Evolutionary conservation across 2,113 vertebrate genomes (phyloP).

Genomic region (Morone saxatilis): DNA sequence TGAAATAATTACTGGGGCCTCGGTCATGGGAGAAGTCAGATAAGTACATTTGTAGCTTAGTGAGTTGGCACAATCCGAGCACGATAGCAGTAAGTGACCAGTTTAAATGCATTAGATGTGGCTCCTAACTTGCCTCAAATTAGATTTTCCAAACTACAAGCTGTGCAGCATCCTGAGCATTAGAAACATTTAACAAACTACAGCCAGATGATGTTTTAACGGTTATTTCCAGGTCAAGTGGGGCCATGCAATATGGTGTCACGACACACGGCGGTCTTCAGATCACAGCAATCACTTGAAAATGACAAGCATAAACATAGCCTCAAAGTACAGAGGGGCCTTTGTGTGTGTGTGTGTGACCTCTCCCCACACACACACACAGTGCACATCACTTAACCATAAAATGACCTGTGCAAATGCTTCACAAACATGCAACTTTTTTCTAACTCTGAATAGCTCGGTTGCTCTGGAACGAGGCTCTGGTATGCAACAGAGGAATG

Average conservation of each 20-base stretch:
- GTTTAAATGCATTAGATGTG: not conserved
- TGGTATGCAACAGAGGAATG: constrained; percentile 69
- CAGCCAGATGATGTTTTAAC: not conserved
- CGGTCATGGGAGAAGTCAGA: not conserved
- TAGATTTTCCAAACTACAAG: not conserved
- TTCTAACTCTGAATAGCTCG: not conserved
- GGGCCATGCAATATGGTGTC: not conserved
- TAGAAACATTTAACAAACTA: not conserved
- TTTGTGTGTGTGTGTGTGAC: not conserved
- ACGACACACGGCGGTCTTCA: not conserved
- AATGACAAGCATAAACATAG: not conserved
- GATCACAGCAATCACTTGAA: not conserved
- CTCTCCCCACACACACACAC: not conserved
- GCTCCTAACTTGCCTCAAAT: not conserved
- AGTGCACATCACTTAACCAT: not conserved
- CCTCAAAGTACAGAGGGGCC: not conserved
- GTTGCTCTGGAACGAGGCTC: constrained; percentile 39
- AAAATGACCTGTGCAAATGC: not conserved
- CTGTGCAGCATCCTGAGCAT: not conserved
- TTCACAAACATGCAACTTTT: not conserved
- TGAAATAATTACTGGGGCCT: not conserved
- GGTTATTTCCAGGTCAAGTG: constrained; percentile 20
- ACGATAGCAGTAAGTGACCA: not conserved
- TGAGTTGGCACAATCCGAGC: not conserved
- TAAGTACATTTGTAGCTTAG: not conserved